A percentile compares a stretch with the other conserved stretches of the same genome.
These are phyloP conservation scores for Nasua narica DNA, from an alignment of 2,797 vertebrate genomes.

Conservation along the genomic window DNA sequence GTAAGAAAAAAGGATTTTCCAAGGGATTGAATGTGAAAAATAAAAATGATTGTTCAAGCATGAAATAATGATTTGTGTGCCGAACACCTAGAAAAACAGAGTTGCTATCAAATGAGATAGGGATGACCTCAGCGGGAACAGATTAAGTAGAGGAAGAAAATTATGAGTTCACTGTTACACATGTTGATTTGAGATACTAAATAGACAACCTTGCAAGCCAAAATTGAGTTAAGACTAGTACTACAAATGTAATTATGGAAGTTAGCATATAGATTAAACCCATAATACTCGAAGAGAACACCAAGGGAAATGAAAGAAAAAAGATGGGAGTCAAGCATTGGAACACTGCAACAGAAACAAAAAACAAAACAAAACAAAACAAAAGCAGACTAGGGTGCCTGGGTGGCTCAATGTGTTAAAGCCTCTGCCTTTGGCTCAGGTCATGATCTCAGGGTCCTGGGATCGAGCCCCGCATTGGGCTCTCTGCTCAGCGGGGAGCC, in stretches of 20 bases:
- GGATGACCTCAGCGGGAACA: not conserved
- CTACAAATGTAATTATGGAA: not conserved
- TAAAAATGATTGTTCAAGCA: not conserved
- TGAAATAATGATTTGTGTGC: not conserved
- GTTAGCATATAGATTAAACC: not conserved
- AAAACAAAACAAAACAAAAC: not conserved
- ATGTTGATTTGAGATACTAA: not conserved
- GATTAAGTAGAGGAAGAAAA: not conserved
- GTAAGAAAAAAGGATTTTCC: not conserved
- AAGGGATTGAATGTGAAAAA: not conserved
- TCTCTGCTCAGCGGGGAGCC: too few relatives aligned
- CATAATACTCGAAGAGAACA: not conserved
- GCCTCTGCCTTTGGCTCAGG: too few relatives aligned
- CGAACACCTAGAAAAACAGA: not conserved
- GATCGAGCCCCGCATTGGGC: too few relatives aligned
- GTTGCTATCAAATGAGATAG: not conserved
- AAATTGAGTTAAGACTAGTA: not conserved
- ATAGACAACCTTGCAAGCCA: not conserved
- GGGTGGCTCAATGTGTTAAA: too few relatives aligned
- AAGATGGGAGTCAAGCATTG: not conserved
- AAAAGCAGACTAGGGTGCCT: too few relatives aligned
- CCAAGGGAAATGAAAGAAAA: not conserved
- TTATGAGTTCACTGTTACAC: not conserved
- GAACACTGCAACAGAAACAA: not conserved
- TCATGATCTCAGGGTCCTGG: too few relatives aligned